phyloP scores from a whole-genome alignment of 2,888 invertebrate genomes.

The Spilarctia lutea region DNA sequence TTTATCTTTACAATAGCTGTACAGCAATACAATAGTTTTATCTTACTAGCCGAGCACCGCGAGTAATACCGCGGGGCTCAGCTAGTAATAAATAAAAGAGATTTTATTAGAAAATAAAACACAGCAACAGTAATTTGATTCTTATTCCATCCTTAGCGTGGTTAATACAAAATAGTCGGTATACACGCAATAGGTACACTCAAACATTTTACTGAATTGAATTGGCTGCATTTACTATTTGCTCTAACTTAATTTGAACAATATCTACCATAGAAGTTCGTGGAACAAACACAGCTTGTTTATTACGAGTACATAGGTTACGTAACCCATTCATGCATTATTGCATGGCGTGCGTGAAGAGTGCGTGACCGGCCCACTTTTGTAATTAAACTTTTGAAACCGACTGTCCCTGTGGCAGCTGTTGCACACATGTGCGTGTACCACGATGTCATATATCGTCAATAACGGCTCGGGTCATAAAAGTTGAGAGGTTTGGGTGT shows the following conservation, averaged over 20 bases:
- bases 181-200: neutral
- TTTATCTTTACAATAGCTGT: too few species aligned
- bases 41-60: too few species aligned
- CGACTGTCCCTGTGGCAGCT: constrained; percentile 64
- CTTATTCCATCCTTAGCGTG: too few species aligned
- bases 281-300: constrained; percentile 1
- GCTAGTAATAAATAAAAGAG: too few species aligned
- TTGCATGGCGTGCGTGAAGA: constrained; percentile 19
- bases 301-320: constrained; percentile 21
- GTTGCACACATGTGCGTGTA: constrained; percentile 59
- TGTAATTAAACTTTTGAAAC: constrained; percentile 53
- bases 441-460: constrained; percentile 44
- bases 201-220: neutral
- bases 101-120: too few species aligned
- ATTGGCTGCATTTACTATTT: neutral
- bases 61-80: too few species aligned
- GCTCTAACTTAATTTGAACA: neutral
- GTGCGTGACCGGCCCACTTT: constrained; percentile 52
- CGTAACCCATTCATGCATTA: constrained; percentile 27
- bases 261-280: neutral
- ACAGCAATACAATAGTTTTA: too few species aligned
- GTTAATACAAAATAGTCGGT: too few species aligned
- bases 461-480: constrained; percentile 41
- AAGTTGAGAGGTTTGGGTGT: constrained; percentile 40
- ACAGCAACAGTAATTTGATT: too few species aligned